A percentile compares a stretch with the other conserved stretches of the same genome.
Evolutionary conservation across 2,888 invertebrate genomes (phyloP).

Genomic region (Nymphalis c-album): DNA sequence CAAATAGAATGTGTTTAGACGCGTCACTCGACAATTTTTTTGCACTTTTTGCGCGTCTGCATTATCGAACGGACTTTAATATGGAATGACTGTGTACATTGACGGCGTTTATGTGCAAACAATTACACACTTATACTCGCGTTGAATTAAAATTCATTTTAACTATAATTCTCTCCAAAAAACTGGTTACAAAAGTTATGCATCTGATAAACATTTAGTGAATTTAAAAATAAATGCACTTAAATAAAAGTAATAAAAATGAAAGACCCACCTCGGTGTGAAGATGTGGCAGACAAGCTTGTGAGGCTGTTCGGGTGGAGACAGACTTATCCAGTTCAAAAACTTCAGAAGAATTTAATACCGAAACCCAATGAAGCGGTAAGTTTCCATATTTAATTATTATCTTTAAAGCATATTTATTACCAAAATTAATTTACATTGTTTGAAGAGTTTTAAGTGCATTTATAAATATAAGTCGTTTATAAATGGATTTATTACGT

Average conservation of each 20-base stretch:
- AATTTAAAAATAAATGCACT: conserved; percentile 10
- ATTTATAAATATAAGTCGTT: background rate
- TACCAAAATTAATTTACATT: no score
- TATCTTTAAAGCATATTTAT: no score
- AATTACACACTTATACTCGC: background rate
- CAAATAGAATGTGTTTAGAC: conserved; percentile 41
- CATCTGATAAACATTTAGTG: background rate
- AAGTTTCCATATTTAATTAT: conserved; percentile 38
- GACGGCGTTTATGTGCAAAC: background rate
- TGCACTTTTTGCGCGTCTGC: conserved; percentile 29
- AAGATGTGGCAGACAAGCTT: conserved; percentile 88
- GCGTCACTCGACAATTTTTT: conserved; percentile 34
- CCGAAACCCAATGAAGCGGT: conserved; percentile 72
- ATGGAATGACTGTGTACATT: conserved; percentile 12
- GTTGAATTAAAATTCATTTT: background rate
- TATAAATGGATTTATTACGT: background rate
- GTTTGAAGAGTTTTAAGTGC: background rate
- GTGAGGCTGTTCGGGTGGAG: conserved; percentile 90
- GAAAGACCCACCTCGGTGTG: conserved; percentile 86
- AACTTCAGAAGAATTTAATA: conserved; percentile 84
- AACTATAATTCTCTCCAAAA: background rate
- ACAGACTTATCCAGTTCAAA: conserved; percentile 90
- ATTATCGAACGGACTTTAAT: conserved; percentile 11
- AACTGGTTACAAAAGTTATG: background rate
- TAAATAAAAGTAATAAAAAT: conserved; percentile 51